Conservation (phyloP, 1,140 invertebrate genomes). For the Psix sp. region DNA sequence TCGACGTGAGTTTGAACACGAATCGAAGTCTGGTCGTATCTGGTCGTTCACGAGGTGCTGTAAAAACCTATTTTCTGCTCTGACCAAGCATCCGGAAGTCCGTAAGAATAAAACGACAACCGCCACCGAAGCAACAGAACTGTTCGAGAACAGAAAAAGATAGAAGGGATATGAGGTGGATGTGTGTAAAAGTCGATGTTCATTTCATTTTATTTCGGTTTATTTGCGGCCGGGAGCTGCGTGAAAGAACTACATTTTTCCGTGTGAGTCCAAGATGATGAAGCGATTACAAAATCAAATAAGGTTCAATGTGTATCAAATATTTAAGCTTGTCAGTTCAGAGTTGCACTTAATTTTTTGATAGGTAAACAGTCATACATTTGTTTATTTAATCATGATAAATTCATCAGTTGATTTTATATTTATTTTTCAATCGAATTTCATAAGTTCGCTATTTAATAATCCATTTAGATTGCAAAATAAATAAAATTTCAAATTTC, state of each 20-base stretch:
- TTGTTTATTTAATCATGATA: slow-evolving; percentile 2
- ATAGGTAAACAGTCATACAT: slow-evolving; percentile 7
- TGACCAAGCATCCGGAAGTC: slow-evolving; percentile 49
- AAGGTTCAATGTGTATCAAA: slow-evolving; percentile 23
- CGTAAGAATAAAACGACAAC: slow-evolving; percentile 58
- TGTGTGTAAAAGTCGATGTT: slow-evolving; percentile 56
- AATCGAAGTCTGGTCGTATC: slow-evolving; percentile 60
- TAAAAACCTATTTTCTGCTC: slow-evolving; percentile 64
- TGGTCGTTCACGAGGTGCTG: slow-evolving; percentile 55
- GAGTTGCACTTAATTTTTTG: not conserved
- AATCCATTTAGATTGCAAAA: not conserved
- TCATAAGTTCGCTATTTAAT: not conserved
- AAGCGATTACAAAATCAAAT: slow-evolving; percentile 47
- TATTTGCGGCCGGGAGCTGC: slow-evolving; percentile 44
- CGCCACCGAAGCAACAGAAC: slow-evolving; percentile 16
- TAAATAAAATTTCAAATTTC: no score
- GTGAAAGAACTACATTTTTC: slow-evolving; percentile 35
- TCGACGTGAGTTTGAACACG: slow-evolving; percentile 53
- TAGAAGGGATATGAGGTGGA: not conserved
- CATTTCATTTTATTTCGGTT: slow-evolving; percentile 59
- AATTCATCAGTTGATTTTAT: no score
- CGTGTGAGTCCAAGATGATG: slow-evolving; percentile 41
- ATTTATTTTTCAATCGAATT: no score
- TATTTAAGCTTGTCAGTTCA: slow-evolving; percentile 27
- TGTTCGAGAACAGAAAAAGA: not conserved